These are phyloP conservation scores for Fukomys damarensis DNA, from an alignment of 2,113 vertebrate genomes.

Conservation along the genomic window DNA sequence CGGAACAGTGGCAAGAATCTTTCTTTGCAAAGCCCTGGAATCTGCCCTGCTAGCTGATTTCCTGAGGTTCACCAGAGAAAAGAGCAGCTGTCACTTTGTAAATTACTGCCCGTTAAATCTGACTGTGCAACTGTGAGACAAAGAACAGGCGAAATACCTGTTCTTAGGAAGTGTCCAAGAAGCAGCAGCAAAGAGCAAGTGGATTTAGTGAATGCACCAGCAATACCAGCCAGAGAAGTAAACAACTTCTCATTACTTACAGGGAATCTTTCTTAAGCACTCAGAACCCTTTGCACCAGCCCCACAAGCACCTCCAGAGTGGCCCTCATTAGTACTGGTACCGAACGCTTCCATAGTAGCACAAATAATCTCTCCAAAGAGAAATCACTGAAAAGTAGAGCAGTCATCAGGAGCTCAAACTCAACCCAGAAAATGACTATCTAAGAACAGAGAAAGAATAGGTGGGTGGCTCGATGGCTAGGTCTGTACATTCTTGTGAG, in stretches of 20 bases:
- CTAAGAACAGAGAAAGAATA: background rate
- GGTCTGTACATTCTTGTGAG: too few relatives aligned
- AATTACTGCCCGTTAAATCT: background rate
- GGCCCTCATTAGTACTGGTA: background rate
- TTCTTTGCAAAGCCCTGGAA: background rate
- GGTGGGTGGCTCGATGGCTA: background rate
- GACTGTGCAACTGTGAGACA: background rate
- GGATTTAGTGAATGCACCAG: background rate
- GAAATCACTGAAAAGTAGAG: slow-evolving; percentile 49
- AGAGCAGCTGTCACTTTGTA: background rate
- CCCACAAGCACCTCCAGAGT: background rate
- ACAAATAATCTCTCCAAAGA: slow-evolving; percentile 56
- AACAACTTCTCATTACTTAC: background rate
- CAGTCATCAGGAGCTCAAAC: background rate
- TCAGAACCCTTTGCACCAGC: background rate
- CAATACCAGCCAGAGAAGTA: slow-evolving; percentile 1
- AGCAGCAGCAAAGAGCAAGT: background rate
- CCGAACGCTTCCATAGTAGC: background rate
- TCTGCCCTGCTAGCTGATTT: background rate
- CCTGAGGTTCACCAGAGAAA: background rate
- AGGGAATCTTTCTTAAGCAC: background rate
- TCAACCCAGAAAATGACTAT: background rate
- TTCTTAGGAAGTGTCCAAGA: slow-evolving; percentile 35
- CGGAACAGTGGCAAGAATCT: background rate
- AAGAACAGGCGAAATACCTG: background rate